These are phyloP conservation scores for Solenopsis fugax DNA, from an alignment of 1,140 invertebrate species.

Conservation along the genomic window DNA sequence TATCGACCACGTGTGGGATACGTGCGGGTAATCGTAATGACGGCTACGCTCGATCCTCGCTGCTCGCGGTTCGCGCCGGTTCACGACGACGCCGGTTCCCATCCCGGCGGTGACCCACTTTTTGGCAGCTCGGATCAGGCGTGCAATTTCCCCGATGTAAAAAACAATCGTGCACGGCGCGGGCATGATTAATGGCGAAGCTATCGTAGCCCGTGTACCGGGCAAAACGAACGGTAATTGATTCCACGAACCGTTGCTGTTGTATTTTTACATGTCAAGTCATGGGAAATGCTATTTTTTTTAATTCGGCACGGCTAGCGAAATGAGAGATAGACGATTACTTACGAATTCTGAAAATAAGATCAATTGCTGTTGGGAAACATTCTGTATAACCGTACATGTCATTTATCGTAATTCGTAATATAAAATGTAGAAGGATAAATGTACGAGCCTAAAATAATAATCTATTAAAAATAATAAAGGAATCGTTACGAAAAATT, in stretches of 20 bases:
- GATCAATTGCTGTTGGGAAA: neutral
- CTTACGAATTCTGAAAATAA: neutral
- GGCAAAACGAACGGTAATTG: conserved; percentile 54
- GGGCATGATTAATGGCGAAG: conserved; percentile 54
- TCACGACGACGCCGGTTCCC: neutral
- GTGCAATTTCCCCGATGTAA: conserved; percentile 58
- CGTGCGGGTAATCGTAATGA: conserved; percentile 45
- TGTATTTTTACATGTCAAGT: conserved; percentile 25
- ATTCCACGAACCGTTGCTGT: conserved; percentile 48
- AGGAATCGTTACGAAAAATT: neutral
- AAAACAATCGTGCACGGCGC: conserved; percentile 58
- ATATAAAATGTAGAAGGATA: neutral
- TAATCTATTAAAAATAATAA: too few species aligned
- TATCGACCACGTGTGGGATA: conserved; percentile 31
- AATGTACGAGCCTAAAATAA: too few species aligned
- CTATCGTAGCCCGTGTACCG: conserved; percentile 25
- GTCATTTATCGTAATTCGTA: neutral
- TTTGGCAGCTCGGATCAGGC: conserved; percentile 62
- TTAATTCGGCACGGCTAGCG: neutral
- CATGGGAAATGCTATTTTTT: conserved; percentile 46
- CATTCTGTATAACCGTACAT: neutral
- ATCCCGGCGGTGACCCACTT: conserved; percentile 53
- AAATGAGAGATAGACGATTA: neutral
- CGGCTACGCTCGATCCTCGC: neutral
- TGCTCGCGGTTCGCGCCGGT: neutral